A percentile compares a stretch with the other conserved stretches of the same genome.
Evolutionary conservation across 1,140 invertebrate species (phyloP).

Genomic region (Scaptomyza pallida): DNA sequence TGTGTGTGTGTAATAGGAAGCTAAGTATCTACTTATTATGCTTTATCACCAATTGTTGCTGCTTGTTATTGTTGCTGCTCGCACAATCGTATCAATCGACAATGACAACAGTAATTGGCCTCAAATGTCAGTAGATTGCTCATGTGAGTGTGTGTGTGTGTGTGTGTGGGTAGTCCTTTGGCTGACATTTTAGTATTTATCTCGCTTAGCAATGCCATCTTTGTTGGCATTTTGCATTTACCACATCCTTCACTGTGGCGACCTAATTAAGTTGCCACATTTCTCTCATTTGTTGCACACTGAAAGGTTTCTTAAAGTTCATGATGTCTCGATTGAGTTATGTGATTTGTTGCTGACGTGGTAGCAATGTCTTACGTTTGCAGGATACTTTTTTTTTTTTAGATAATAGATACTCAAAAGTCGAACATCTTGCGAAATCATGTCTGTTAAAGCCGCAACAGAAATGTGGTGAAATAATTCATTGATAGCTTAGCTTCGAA

Average conservation of each 20-base stretch:
- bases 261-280: slow-evolving; percentile 63
- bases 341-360: slow-evolving; percentile 9
- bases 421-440: slow-evolving; percentile 5
- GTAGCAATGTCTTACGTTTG: neutral
- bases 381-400: too few relatives aligned
- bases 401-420: neutral
- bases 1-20: slow-evolving; percentile 52
- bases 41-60: slow-evolving; percentile 16
- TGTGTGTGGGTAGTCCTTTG: slow-evolving; percentile 1
- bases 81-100: slow-evolving; percentile 48
- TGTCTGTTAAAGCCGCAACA: neutral
- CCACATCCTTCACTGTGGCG: neutral
- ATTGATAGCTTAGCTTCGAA: neutral
- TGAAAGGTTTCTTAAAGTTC: slow-evolving; percentile 17
- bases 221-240: slow-evolving; percentile 36
- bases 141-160: slow-evolving; percentile 40
- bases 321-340: slow-evolving; percentile 39
- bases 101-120: slow-evolving; percentile 56
- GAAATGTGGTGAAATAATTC: neutral
- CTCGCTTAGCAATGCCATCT: slow-evolving; percentile 29
- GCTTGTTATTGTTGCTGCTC: slow-evolving; percentile 16
- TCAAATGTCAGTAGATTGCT: slow-evolving; percentile 46
- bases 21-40: slow-evolving; percentile 21
- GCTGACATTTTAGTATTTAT: slow-evolving; percentile 43
- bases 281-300: slow-evolving; percentile 5